A percentile compares a stretch with the other conserved stretches of the same genome.
Evolutionary conservation across 1,140 invertebrate genomes (phyloP).

Genomic region (Apis laboriosa): DNA sequence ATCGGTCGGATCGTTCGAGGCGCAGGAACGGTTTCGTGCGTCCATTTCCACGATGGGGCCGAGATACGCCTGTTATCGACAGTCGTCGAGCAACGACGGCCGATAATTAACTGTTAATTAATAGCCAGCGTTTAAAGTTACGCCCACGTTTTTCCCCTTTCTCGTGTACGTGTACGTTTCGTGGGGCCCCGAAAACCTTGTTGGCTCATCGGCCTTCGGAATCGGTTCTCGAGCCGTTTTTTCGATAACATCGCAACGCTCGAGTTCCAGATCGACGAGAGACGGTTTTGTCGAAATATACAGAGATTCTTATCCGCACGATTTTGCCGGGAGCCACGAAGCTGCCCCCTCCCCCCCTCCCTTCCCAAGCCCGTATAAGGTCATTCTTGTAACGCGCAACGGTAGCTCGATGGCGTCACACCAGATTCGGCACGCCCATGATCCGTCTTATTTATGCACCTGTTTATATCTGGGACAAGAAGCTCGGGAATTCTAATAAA

Average conservation of each 20-base stretch:
- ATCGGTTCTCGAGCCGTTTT: slow-evolving; percentile 1
- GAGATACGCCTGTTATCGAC: slow-evolving; percentile 54
- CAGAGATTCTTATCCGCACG: slow-evolving; percentile 58
- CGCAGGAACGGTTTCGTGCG: neutral
- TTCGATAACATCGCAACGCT: slow-evolving; percentile 52
- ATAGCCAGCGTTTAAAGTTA: slow-evolving; percentile 58
- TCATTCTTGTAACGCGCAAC: slow-evolving; percentile 64
- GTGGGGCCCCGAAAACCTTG: neutral
- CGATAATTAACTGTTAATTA: slow-evolving; percentile 74
- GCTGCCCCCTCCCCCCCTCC: slow-evolving; percentile 10
- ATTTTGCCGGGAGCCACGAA: slow-evolving; percentile 49
- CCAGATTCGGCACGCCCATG: slow-evolving; percentile 50
- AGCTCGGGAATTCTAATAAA: neutral
- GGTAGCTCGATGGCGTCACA: slow-evolving; percentile 50
- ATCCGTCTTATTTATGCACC: slow-evolving; percentile 42
- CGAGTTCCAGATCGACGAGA: slow-evolving; percentile 46
- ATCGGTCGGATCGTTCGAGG: neutral
- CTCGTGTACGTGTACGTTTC: neutral
- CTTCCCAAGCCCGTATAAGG: slow-evolving; percentile 60
- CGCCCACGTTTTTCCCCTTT: slow-evolving; percentile 36
- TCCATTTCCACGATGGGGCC: slow-evolving; percentile 13
- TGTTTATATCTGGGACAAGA: slow-evolving; percentile 29
- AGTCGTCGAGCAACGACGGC: slow-evolving; percentile 47
- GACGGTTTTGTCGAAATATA: slow-evolving; percentile 47
- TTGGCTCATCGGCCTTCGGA: slow-evolving; percentile 7